phyloP scores from a whole-genome alignment of 2,888 invertebrate genomes.

The Strigamia crassipes region DNA sequence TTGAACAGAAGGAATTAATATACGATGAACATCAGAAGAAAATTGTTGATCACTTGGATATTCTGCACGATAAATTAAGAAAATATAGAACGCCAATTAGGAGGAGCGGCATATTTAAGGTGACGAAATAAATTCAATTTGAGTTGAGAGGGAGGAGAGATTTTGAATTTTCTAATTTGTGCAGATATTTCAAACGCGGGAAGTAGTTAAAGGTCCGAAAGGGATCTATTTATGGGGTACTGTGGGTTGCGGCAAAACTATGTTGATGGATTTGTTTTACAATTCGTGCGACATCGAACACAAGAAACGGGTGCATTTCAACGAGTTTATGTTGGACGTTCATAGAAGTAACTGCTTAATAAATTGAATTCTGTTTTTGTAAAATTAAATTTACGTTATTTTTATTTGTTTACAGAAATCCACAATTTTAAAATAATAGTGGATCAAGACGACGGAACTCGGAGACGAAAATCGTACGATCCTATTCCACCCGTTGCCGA shows the following conservation, averaged over 20 bases:
- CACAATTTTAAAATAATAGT: slow-evolving; percentile 47
- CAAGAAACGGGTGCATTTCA: slow-evolving; percentile 84
- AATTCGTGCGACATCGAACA: slow-evolving; percentile 68
- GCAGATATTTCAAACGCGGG: slow-evolving; percentile 50
- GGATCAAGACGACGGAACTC: not conserved
- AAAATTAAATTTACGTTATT: slow-evolving; percentile 6
- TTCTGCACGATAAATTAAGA: slow-evolving; percentile 69
- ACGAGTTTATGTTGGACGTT: slow-evolving; percentile 96
- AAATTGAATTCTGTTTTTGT: not conserved
- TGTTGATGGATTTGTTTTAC: slow-evolving; percentile 98
- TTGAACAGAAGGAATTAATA: slow-evolving; percentile 61
- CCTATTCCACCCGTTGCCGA: slow-evolving; percentile 93
- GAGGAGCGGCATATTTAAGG: slow-evolving; percentile 39
- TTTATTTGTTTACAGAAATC: slow-evolving; percentile 45
- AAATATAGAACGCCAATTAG: slow-evolving; percentile 64
- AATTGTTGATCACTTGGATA: slow-evolving; percentile 72
- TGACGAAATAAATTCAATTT: not conserved
- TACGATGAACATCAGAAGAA: slow-evolving; percentile 74
- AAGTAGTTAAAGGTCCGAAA: slow-evolving; percentile 63
- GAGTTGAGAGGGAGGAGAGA: not conserved
- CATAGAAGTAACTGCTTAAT: slow-evolving; percentile 65
- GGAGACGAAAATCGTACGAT: slow-evolving; percentile 70
- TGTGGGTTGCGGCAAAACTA: slow-evolving; percentile 94
- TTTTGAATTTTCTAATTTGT: slow-evolving; percentile 41
- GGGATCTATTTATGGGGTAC: slow-evolving; percentile 77